phyloP scores from a whole-genome alignment of 2,113 vertebrate species.

The Litocranius walleri region DNA sequence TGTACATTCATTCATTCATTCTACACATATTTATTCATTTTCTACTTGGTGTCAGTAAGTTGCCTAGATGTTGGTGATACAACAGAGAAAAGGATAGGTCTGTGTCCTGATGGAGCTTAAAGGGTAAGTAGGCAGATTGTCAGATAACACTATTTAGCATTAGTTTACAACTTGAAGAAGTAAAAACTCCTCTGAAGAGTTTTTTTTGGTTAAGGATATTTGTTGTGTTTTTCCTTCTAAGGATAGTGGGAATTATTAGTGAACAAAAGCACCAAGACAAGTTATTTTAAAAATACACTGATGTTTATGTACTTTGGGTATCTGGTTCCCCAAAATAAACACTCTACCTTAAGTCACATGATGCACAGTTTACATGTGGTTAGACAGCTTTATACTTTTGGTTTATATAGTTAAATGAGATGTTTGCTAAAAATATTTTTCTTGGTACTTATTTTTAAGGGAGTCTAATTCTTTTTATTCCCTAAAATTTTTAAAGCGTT shows the following conservation, averaged over 20 bases:
- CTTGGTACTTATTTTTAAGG: neutral
- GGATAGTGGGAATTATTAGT: constrained; percentile 13
- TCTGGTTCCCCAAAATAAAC: constrained; percentile 48
- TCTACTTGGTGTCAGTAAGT: neutral
- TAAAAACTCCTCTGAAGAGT: neutral
- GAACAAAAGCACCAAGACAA: constrained; percentile 36
- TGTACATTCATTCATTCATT: neutral
- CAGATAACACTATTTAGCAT: neutral
- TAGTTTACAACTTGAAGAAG: constrained; percentile 28
- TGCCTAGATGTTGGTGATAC: neutral
- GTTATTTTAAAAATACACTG: constrained; percentile 23
- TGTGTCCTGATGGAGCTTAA: neutral
- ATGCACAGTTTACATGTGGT: neutral
- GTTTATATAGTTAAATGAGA: constrained; percentile 43
- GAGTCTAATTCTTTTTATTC: neutral
- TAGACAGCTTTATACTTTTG: constrained; percentile 21
- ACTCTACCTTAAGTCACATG: constrained; percentile 29
- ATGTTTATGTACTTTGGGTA: constrained; percentile 37
- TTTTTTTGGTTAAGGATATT: neutral
- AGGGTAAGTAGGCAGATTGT: neutral
- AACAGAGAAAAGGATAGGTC: neutral
- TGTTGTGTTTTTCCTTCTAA: constrained; percentile 19
- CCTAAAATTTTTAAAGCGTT: neutral
- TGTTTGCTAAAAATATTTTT: constrained; percentile 40
- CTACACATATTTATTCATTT: neutral